Conservation (phyloP, 2,113 vertebrate genomes). For the Phyllostomus hastatus region DNA sequence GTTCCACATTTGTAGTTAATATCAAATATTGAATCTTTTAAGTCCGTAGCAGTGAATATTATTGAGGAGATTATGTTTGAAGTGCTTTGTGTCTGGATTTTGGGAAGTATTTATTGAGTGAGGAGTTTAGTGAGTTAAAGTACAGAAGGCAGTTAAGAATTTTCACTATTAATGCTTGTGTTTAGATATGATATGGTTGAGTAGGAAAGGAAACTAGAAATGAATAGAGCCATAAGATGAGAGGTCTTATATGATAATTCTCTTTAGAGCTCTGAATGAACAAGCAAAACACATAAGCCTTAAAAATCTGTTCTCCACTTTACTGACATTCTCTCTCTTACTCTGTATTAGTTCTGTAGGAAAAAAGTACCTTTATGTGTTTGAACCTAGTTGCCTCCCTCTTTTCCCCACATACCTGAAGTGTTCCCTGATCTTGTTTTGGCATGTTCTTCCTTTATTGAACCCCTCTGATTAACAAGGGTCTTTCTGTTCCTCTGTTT, state of each 20-base stretch:
- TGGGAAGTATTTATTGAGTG: not conserved
- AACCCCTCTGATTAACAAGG: constrained; percentile 29
- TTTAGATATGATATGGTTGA: not conserved
- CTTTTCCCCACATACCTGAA: not conserved
- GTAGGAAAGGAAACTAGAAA: not conserved
- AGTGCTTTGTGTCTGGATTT: constrained; percentile 1
- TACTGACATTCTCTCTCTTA: not conserved
- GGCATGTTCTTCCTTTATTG: not conserved
- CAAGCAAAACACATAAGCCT: not conserved
- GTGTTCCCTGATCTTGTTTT: constrained; percentile 14
- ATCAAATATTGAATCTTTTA: constrained; percentile 31
- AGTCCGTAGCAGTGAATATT: not conserved
- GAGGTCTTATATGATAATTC: not conserved
- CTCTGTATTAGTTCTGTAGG: not conserved
- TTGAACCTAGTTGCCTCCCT: not conserved
- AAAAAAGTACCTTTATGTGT: not conserved
- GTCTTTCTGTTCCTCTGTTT: constrained; percentile 49
- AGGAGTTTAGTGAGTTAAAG: not conserved
- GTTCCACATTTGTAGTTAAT: constrained; percentile 2
- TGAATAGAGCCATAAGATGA: not conserved
- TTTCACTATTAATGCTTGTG: not conserved
- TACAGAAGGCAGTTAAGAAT: constrained; percentile 29
- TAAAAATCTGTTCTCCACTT: not conserved
- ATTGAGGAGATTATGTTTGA: constrained; percentile 6
- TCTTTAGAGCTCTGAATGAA: not conserved